These are phyloP conservation scores for Belonocnema kinseyi DNA, from an alignment of 1,140 invertebrate genomes.

Conservation along the genomic window DNA sequence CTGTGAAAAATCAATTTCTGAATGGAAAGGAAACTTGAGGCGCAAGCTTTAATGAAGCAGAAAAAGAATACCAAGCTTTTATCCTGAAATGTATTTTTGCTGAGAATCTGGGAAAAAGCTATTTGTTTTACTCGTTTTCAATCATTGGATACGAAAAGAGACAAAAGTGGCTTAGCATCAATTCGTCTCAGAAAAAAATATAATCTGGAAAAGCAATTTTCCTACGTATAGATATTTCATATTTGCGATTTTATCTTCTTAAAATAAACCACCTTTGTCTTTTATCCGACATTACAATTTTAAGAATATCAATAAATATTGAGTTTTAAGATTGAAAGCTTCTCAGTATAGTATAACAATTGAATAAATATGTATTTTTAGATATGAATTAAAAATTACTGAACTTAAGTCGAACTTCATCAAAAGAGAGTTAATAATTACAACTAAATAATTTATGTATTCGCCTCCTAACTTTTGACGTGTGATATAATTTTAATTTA, in stretches of 20 bases:
- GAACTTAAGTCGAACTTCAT: no score
- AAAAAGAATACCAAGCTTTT: no score
- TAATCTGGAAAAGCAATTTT: not conserved
- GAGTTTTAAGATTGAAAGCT: no score
- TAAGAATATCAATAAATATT: no score
- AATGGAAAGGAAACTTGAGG: not conserved
- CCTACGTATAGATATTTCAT: not conserved
- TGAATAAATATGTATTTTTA: no score
- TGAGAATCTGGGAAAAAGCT: not conserved
- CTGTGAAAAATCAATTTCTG: not conserved
- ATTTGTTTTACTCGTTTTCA: not conserved
- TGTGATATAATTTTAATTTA: not conserved
- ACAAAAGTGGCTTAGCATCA: not conserved
- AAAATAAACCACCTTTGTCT: not conserved
- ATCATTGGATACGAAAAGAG: not conserved
- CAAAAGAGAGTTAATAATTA: no score
- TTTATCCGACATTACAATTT: no score
- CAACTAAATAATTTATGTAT: no score
- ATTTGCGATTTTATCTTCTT: not conserved
- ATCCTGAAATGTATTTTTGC: no score
- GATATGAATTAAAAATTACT: no score
- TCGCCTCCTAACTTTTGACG: not conserved
- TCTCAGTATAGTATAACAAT: no score
- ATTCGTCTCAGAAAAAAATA: not conserved
- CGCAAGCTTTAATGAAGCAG: no score